Evolutionary conservation across 2,113 vertebrate genomes (phyloP).

Genomic region (Chelonoidis abingdonii): DNA sequence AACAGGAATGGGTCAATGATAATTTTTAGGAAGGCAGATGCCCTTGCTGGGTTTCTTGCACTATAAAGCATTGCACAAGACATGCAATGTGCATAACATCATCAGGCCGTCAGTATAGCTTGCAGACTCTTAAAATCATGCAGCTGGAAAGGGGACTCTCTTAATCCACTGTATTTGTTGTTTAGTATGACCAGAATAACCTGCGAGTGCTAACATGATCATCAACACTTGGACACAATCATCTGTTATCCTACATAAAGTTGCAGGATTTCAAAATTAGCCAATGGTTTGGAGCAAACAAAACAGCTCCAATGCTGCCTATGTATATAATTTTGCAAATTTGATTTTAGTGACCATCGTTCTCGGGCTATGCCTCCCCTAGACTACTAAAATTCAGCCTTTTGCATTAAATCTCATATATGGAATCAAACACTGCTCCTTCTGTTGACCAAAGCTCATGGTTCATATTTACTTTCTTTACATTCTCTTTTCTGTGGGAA

Average conservation of each 20-base stretch:
- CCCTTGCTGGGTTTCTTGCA: slow-evolving; percentile 63
- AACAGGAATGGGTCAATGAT: slow-evolving; percentile 66
- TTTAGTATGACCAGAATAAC: slow-evolving; percentile 76
- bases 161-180: slow-evolving; percentile 72
- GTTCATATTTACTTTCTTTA: neutral
- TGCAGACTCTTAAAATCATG: slow-evolving; percentile 55
- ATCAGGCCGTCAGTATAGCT: slow-evolving; percentile 44
- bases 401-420: slow-evolving; percentile 9
- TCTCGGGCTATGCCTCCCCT: slow-evolving; percentile 4
- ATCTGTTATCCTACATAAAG: slow-evolving; percentile 61
- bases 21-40: slow-evolving; percentile 67
- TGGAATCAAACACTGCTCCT: neutral
- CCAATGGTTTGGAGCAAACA: slow-evolving; percentile 51
- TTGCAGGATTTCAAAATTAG: slow-evolving; percentile 67
- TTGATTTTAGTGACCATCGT: slow-evolving; percentile 50
- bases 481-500: slow-evolving; percentile 23
- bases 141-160: slow-evolving; percentile 52
- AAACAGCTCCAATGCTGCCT: slow-evolving; percentile 29
- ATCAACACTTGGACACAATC: slow-evolving; percentile 64
- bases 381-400: neutral
- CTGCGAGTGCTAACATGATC: slow-evolving; percentile 57
- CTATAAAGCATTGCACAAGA: slow-evolving; percentile 49
- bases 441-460: slow-evolving; percentile 29
- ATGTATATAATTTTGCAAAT: slow-evolving; percentile 30
- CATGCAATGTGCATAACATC: slow-evolving; percentile 22